Evolutionary conservation across 2,113 vertebrate species (phyloP), one percentile per base, ranked within the genome.

Genomic region (Corythoichthys haematopterus): DNA sequence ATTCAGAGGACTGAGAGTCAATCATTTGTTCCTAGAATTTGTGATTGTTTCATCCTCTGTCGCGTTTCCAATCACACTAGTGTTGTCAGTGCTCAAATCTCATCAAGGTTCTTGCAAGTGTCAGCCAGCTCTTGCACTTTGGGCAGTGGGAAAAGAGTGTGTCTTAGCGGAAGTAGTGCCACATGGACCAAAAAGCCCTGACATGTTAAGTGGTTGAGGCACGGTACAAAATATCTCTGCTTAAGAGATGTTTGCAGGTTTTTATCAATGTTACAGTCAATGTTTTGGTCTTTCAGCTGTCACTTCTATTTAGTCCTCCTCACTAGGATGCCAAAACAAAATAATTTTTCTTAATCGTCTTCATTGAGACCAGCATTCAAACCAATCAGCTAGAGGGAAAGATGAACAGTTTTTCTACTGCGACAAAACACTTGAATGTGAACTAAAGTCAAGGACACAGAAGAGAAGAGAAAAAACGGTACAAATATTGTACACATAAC

Each of bases 301-400:
- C 46, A 50, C n/a, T 12, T 36, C 13, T 8, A 50, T 16, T 3
- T 48, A 20, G 20, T 43, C 43, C n/a, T 43, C 20, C 6, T 16
- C 20, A 47, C 3, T 16, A 35, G 9, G 28, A 33, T 33, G 5
- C n/a, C n/a, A 74, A 48, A 48, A 28, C 20, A 28, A 28, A 70
- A 8, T 6, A 7, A 8, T 69, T 58, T 46, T n/a, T 59, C 16
- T 33, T 50, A 28, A 48, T 60, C 50, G 60, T 59, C 69, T 64
- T 65, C 33, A 33, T 38, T 70, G 66, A 68, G 78, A 74, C 57
- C 40, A 59, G 61, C 10, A 59, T n/a, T 63, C 13, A 68, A 64
- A 81, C 66, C 78, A 82, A 79, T 70, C 81, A 75, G 67, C 74
- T 65, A 60, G 8, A 75, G 58, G 53, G 64, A 71, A 77, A 68